Evolutionary conservation across 2,113 vertebrate genomes (phyloP).

Genomic region (Mesocricetus auratus): DNA sequence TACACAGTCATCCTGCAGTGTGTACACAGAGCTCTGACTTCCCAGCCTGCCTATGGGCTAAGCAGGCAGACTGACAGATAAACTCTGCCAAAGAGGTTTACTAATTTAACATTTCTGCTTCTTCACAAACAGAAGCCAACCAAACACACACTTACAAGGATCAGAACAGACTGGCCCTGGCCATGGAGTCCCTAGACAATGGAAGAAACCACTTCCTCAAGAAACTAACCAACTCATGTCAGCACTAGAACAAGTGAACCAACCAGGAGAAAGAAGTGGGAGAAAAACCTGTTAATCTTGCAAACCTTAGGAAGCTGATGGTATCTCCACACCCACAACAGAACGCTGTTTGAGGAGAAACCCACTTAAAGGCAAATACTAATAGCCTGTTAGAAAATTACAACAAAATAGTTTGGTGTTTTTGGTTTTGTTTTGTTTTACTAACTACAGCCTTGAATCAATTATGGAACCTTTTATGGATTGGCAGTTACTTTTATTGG

Average conservation of each 20-base stretch:
- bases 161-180: background rate
- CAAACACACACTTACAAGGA: constrained; percentile 13
- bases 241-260: background rate
- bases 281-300: constrained; percentile 11
- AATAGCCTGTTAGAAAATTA: constrained; percentile 66
- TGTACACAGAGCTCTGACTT: rapidly evolving
- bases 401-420: constrained; percentile 16
- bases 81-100: constrained; percentile 50
- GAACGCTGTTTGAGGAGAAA: constrained; percentile 51
- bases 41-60: background rate
- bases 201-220: background rate
- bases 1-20: background rate
- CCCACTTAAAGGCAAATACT: constrained; percentile 51
- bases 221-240: background rate
- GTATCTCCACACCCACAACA: background rate
- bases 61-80: background rate
- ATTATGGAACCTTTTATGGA: constrained; percentile 62
- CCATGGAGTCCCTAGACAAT: constrained; percentile 19
- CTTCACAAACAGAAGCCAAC: constrained; percentile 38
- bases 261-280: background rate
- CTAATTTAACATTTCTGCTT: background rate
- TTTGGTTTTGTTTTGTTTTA: constrained; percentile 10
- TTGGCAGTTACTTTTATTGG: constrained; percentile 63
- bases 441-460: constrained; percentile 56
- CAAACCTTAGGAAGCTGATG: constrained; percentile 31